Evolutionary conservation across 2,888 invertebrate species (phyloP).

Genomic region (Cephus rjabovi): DNA sequence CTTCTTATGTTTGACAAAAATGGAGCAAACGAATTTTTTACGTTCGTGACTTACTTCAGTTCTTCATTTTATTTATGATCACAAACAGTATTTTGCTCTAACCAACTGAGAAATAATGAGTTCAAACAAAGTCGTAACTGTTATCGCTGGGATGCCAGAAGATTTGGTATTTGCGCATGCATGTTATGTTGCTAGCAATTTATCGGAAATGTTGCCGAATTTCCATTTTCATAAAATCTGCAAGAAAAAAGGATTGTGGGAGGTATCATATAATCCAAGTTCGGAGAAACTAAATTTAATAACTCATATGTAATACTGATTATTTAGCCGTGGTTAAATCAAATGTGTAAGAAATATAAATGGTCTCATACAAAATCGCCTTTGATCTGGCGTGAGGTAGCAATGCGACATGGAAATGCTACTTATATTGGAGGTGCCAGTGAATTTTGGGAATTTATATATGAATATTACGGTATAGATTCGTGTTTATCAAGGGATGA

Average conservation of each 20-base stretch:
- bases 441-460: constrained; percentile 74
- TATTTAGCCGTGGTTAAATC: constrained; percentile 68
- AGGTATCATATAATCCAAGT: constrained; percentile 55
- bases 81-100: not conserved
- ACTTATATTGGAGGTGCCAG: constrained; percentile 72
- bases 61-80: not conserved
- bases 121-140: constrained; percentile 32
- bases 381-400: constrained; percentile 74
- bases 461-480: constrained; percentile 71
- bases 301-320: constrained; percentile 19
- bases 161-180: constrained; percentile 70
- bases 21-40: not conserved
- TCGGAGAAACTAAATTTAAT: not conserved
- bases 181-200: constrained; percentile 70
- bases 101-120: constrained; percentile 1
- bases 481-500: constrained; percentile 54
- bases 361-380: constrained; percentile 72
- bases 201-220: constrained; percentile 69
- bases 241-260: constrained; percentile 69
- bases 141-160: constrained; percentile 71
- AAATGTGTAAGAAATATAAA: constrained; percentile 68
- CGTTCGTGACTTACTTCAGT: constrained; percentile 10
- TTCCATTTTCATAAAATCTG: constrained; percentile 70
- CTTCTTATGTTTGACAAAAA: not conserved
- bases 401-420: constrained; percentile 69